A percentile compares a stretch with the other conserved stretches of the same genome.
Conservation (phyloP, 2,888 invertebrate species). For the Cosmia trapezina region DNA sequence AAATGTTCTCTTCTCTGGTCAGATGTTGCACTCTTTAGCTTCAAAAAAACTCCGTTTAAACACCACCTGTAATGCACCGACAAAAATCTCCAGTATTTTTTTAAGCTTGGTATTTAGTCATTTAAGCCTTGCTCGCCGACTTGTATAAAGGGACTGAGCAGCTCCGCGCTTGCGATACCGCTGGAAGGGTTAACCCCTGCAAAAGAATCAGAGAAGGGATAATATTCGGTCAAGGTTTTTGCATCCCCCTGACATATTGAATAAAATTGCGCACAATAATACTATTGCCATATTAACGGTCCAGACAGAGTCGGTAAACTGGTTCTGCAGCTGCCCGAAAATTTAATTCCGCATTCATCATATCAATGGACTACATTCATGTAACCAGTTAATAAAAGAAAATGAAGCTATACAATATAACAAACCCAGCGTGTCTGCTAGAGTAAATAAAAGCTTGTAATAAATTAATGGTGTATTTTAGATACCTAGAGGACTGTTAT, state of each 20-base stretch:
- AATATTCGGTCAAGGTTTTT: not conserved
- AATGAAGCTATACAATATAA: too few relatives aligned
- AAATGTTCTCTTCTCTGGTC: not conserved
- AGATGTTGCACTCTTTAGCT: too few relatives aligned
- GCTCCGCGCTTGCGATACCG: too few relatives aligned
- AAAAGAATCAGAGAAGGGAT: not conserved
- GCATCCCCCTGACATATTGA: not conserved
- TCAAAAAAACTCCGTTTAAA: too few relatives aligned
- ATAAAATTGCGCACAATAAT: constrained; percentile 8
- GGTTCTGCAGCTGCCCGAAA: constrained; percentile 15
- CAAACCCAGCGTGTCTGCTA: too few relatives aligned
- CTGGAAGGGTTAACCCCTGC: not conserved
- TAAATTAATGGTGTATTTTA: too few relatives aligned
- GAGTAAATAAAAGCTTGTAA: too few relatives aligned
- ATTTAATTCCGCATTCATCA: not conserved
- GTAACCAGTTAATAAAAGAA: too few relatives aligned
- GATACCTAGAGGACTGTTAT: too few relatives aligned
- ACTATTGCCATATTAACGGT: not conserved
- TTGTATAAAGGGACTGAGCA: not conserved
- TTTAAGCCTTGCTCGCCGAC: not conserved
- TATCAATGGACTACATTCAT: not conserved
- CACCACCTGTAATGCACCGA: constrained; percentile 1
- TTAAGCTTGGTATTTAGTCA: not conserved
- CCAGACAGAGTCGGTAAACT: constrained; percentile 16
- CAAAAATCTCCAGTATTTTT: not conserved